Evolutionary conservation across 2,888 invertebrate species (phyloP).

Genomic region (Atethmia centrago): DNA sequence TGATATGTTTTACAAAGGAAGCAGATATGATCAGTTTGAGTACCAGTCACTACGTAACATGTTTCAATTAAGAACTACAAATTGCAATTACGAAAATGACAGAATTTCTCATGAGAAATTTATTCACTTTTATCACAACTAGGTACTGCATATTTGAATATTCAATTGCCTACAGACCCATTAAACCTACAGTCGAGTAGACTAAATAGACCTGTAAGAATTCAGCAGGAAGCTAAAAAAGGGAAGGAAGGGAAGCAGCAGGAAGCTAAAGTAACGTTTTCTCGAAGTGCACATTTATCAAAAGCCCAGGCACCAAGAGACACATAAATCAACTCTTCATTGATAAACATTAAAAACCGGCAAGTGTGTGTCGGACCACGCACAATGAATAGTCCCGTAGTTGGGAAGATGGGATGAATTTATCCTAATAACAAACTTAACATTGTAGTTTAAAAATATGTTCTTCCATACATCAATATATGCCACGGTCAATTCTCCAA

Average conservation of each 20-base stretch:
- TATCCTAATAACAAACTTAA: too few relatives aligned
- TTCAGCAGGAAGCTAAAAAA: too few relatives aligned
- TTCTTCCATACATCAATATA: too few relatives aligned
- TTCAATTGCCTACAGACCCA: background rate
- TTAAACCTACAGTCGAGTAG: background rate
- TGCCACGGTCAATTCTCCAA: too few relatives aligned
- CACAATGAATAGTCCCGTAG: too few relatives aligned
- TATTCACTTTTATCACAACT: background rate
- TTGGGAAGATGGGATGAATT: too few relatives aligned
- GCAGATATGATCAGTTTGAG: conserved; percentile 40
- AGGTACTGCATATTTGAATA: background rate
- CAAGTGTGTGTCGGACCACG: too few relatives aligned
- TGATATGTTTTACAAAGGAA: conserved; percentile 50
- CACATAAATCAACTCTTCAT: background rate
- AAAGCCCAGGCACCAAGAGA: background rate
- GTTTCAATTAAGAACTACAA: conserved; percentile 37
- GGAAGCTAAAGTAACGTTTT: too few relatives aligned
- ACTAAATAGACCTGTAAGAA: background rate
- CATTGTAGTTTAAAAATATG: too few relatives aligned
- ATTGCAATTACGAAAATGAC: conserved; percentile 13
- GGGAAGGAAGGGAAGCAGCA: too few relatives aligned
- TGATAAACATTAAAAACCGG: background rate
- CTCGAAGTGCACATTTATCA: background rate
- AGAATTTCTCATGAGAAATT: conserved; percentile 30
- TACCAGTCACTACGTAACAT: conserved; percentile 1